Conservation (phyloP, 2,888 invertebrate genomes). For the Osmoderma eremita region DNA sequence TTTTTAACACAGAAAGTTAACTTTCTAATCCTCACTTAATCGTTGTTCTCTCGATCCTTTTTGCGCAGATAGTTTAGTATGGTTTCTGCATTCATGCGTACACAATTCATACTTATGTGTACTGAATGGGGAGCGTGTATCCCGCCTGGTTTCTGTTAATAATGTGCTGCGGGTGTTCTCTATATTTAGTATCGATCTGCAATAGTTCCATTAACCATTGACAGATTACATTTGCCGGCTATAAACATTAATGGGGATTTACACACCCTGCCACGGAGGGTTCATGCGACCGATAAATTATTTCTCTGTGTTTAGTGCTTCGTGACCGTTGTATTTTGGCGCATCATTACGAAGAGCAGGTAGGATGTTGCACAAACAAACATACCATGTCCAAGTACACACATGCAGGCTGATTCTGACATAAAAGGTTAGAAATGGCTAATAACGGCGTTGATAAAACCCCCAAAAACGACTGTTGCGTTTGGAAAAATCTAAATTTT, state of each 20-base stretch:
- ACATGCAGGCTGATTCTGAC: no score
- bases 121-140: background rate
- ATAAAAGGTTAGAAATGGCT: no score
- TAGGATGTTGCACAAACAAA: background rate
- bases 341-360: conserved; percentile 16
- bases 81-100: background rate
- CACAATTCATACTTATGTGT: no score
- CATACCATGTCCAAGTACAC: background rate
- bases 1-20: conserved; percentile 3
- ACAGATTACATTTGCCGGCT: conserved; percentile 54
- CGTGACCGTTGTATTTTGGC: conserved; percentile 7
- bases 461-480: no score
- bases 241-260: conserved; percentile 48
- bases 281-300: conserved; percentile 21
- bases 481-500: no score
- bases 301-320: conserved; percentile 26
- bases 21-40: conserved; percentile 38
- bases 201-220: conserved; percentile 53
- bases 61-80: background rate
- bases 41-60: conserved; percentile 7
- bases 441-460: no score
- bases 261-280: conserved; percentile 32
- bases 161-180: conserved; percentile 22
- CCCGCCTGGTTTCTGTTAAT: conserved; percentile 16
- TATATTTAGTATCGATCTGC: conserved; percentile 47